These are phyloP conservation scores for Catocala nupta DNA, from an alignment of 2,888 invertebrate genomes.

Conservation along the genomic window DNA sequence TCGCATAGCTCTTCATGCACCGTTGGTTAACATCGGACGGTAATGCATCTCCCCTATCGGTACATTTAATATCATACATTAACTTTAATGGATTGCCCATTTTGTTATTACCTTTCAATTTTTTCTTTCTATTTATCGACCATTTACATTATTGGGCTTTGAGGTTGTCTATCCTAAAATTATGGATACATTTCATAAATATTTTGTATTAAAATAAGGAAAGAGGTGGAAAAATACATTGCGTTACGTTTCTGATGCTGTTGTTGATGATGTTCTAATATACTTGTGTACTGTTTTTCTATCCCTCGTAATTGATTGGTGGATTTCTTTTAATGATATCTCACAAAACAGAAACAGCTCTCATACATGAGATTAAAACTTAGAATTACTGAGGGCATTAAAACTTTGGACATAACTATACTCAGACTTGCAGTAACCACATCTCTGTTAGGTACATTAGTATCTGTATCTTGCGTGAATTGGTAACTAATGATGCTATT, in stretches of 20 bases:
- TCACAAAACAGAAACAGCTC: too few relatives aligned
- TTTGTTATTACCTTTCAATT: conserved; percentile 67
- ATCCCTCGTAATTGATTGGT: too few relatives aligned
- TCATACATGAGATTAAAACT: too few relatives aligned
- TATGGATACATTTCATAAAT: conserved; percentile 2
- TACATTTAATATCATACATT: conserved; percentile 75
- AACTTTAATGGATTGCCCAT: conserved; percentile 83
- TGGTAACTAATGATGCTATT: too few relatives aligned
- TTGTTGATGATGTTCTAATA: too few relatives aligned
- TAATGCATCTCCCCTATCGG: conserved; percentile 68
- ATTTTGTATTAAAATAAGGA: conserved; percentile 1
- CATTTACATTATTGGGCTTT: conserved; percentile 40
- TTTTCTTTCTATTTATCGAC: conserved; percentile 53
- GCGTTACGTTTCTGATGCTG: background rate
- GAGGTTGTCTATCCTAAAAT: conserved; percentile 11
- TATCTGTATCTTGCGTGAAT: too few relatives aligned
- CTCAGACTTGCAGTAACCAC: too few relatives aligned
- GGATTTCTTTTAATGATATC: too few relatives aligned
- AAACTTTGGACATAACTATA: too few relatives aligned
- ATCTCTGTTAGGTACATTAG: too few relatives aligned
- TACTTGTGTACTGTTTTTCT: background rate
- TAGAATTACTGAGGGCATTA: too few relatives aligned
- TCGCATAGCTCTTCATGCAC: conserved; percentile 72
- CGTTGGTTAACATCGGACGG: conserved; percentile 63
- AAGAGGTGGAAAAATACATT: background rate